These are phyloP conservation scores for Gnathochromis pfefferi DNA, from an alignment of 2,113 vertebrate genomes.

Conservation along the genomic window DNA sequence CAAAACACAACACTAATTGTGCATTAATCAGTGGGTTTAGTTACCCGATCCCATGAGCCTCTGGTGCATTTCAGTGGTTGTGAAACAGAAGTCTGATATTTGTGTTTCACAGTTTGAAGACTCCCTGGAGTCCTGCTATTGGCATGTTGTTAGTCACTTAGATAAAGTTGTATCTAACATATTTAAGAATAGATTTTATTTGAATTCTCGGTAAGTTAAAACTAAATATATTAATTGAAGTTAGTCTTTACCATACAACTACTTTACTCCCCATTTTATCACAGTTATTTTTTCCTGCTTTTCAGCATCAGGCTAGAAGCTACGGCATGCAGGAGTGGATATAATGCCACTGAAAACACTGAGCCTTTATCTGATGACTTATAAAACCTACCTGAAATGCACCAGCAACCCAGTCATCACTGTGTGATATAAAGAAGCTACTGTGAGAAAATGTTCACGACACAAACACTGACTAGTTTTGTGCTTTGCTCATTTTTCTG, in stretches of 20 bases:
- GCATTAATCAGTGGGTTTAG: constrained; percentile 62
- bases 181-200: not conserved
- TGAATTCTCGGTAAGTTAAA: not conserved
- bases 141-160: not conserved
- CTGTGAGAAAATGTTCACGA: constrained; percentile 57
- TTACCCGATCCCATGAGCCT: constrained; percentile 39
- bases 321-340: not conserved
- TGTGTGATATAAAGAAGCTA: not conserved
- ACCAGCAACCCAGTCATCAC: not conserved
- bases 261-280: not conserved
- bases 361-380: not conserved
- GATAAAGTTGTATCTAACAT: not conserved
- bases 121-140: constrained; percentile 9
- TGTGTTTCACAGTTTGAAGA: not conserved
- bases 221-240: not conserved
- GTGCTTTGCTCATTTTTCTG: constrained; percentile 47
- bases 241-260: not conserved
- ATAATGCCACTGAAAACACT: not conserved
- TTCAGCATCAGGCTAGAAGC: not conserved
- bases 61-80: constrained; percentile 17
- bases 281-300: not conserved
- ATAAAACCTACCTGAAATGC: not conserved
- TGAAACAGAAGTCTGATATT: constrained; percentile 28
- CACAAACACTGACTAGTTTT: constrained; percentile 38
- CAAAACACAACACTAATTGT: constrained; percentile 66